Base-by-base conservation (phyloP, 2,113 vertebrate genomes). In the Caretta caretta region DNA sequence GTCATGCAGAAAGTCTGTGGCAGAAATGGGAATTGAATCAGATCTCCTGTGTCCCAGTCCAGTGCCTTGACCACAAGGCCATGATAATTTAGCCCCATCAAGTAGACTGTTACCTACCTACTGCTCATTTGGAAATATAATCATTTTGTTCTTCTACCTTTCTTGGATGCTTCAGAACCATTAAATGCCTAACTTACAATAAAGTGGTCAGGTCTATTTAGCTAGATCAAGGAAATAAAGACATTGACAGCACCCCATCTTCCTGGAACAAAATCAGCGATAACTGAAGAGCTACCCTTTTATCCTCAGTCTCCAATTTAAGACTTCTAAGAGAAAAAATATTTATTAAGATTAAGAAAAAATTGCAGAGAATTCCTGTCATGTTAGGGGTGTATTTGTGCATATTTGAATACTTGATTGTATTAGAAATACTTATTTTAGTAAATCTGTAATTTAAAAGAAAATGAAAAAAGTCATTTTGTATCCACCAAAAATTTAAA, bases 371-470 rank as follows among this genome's bases (percentile, higher is more conserved):
- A 59, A 83, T 25, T 65, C 16, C 75, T 46, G 29, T 48, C 83
- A 27, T 65, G 62, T 16, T 48, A 84, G 48, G 79, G 20, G 80
- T 62, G 75, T 5, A 46, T 51, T 69, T 46, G 17, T 89, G 4
- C 56, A 92, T 82, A 92, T 22, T 80, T 92, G 83, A 62, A 92
- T 96, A 78, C 87, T 95, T 97, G 19, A 86, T 90, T 89, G 7
- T 57, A 50, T 79, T 85, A 76, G 38, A 92, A 75, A 92, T 48
- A 48, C 6, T 93, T 89, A 84, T 29, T 80, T 92, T 88, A 80
- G 94, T 54, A 92, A 82, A 86, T 84, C 4, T 91, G 16, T 72
- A 86, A 46, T 89, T 91, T 88, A 57, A 89, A 95, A 54, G 69
- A 86, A 95, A 82, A 82, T 83, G 56, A 89, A 89, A 89, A 62